Evolutionary conservation across 2,797 vertebrate species (phyloP), one percentile per base, ranked within the genome.

Genomic region (Syngnathus rostellatus): DNA sequence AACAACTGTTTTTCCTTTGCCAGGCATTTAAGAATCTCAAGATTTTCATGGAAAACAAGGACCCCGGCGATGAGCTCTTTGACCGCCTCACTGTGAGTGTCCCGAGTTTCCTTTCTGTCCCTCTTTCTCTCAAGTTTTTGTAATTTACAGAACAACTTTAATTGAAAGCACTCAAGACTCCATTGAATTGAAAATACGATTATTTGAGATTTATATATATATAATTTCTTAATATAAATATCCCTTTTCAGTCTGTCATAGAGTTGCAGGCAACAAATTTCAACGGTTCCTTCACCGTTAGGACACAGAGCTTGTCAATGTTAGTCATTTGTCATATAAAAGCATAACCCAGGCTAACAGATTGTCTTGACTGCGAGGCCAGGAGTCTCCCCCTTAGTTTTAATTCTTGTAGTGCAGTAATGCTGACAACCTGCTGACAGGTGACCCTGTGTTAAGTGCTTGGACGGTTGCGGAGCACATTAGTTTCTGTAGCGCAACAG

Each of bases 1-100:
- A 23, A 23, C 23, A 23, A 48, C 37, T 84, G 23, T 67, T 86
- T 81, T 21, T 83, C 38, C 67, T 86, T 81, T 73, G 4, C n/a
- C 81, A 94, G 90, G 90, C 91, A 79, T 92, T 93, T 85, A 93
- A 91, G 88, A 93, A 84, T 83, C 84, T 92, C 65, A 88, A 89
- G 74, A 79, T 92, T 72, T 92, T 94, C 75, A 9, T 90, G 89
- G 81, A 92, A 73, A 88, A 85, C 58, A 92, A 91, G 80, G 12
- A 83, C 66, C 74, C 77, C 57, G 91, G 89, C 76, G 90, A 89
- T 37, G 92, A 93, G 46, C 89, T 93, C 19, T 92, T 90, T 80
- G 92, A 92, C 85, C 89, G 87, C 63, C 89, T 90, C 59, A 86
- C 71, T 10, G 79, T 88, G 79, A 92, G 90, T 77, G 2, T 54